These are phyloP conservation scores for Thunnus maccoyii DNA, from an alignment of 2,113 vertebrate genomes.

Conservation along the genomic window DNA sequence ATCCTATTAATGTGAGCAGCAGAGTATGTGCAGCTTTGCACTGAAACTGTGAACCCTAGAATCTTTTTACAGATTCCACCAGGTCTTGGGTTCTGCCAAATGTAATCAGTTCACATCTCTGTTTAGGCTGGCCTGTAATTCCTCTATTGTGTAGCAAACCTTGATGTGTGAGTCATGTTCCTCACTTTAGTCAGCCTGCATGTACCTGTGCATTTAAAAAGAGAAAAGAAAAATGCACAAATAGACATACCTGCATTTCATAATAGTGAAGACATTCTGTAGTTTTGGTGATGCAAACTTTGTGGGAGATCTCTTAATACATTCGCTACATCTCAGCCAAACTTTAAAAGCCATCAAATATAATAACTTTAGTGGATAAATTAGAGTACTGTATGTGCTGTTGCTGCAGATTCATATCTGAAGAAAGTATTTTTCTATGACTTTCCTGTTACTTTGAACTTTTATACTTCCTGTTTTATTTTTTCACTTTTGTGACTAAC, in stretches of 20 bases:
- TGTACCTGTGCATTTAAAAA: slow-evolving; percentile 12
- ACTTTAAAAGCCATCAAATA: background rate
- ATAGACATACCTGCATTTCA: background rate
- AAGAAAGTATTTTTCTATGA: no score
- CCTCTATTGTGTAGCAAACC: slow-evolving; percentile 27
- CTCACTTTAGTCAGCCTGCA: slow-evolving; percentile 8
- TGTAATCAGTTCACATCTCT: slow-evolving; percentile 11
- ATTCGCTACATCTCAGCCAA: background rate
- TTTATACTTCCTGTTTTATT: background rate
- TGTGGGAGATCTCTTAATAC: background rate
- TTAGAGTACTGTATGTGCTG: no score
- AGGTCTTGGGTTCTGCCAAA: slow-evolving; percentile 1
- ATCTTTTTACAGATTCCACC: slow-evolving; percentile 25
- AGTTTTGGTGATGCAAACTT: no score
- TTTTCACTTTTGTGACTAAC: background rate
- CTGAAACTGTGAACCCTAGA: slow-evolving; percentile 3
- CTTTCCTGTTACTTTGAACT: no score
- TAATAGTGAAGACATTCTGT: background rate
- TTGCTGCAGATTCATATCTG: no score
- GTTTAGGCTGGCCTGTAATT: slow-evolving; percentile 5
- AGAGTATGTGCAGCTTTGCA: background rate
- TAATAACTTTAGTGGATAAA: no score
- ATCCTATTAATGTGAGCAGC: slow-evolving; percentile 2
- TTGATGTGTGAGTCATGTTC: slow-evolving; percentile 27
- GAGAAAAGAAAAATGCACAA: background rate